Percentiles rank a stretch among this genome's conserved stretches.
Evolutionary conservation across 2,888 invertebrate species (phyloP).

Genomic region (Formica aserva): DNA sequence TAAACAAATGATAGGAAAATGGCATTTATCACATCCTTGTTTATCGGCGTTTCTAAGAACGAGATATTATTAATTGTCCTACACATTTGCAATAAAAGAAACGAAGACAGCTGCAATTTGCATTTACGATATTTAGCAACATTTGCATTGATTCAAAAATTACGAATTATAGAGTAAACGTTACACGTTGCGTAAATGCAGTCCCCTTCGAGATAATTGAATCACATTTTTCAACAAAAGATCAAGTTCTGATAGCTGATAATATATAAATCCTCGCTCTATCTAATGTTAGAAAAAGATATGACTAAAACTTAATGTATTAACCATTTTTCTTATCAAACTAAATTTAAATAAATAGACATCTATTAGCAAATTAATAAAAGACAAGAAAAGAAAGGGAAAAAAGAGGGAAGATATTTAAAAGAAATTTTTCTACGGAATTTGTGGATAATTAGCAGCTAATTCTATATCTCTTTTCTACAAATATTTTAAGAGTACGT

Average conservation of each 20-base stretch:
- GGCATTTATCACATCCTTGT: constrained; percentile 8
- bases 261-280: constrained; percentile 14
- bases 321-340: constrained; percentile 6
- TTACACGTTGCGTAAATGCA: constrained; percentile 74
- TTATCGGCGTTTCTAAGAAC: constrained; percentile 11
- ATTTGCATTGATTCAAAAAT: background rate
- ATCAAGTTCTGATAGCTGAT: constrained; percentile 7
- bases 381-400: background rate
- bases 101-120: constrained; percentile 12
- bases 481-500: constrained; percentile 63
- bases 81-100: constrained; percentile 22
- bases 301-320: background rate
- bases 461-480: constrained; percentile 62
- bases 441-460: constrained; percentile 61
- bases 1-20: constrained; percentile 17
- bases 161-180: constrained; percentile 31
- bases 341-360: background rate
- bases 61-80: constrained; percentile 28
- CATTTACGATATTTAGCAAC: constrained; percentile 26
- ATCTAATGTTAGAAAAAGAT: background rate
- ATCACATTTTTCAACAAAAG: background rate
- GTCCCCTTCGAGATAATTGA: constrained; percentile 54
- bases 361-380: background rate
- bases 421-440: constrained; percentile 43
- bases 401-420: background rate